phyloP scores from a whole-genome alignment of 2,113 vertebrate genomes.

The Rynchops niger region DNA sequence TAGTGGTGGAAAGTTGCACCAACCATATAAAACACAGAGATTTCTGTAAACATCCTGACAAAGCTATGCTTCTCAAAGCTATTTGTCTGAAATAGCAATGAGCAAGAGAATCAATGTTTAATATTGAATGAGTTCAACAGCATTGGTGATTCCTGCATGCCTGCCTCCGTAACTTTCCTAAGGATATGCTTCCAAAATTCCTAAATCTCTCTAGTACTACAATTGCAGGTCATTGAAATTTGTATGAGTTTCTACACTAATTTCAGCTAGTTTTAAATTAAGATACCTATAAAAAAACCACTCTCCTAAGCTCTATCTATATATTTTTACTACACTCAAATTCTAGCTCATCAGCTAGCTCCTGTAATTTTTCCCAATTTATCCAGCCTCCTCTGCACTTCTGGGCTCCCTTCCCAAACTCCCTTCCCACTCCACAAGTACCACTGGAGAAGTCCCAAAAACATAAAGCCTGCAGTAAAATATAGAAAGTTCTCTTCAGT shows the following conservation, averaged over 20 bases:
- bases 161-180: background rate
- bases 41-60: background rate
- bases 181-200: background rate
- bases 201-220: background rate
- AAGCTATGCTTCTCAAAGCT: background rate
- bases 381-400: constrained; percentile 31
- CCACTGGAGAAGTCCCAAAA: constrained; percentile 6
- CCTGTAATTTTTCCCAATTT: constrained; percentile 21
- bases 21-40: background rate
- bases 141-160: background rate
- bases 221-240: background rate
- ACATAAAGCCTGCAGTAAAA: constrained; percentile 21
- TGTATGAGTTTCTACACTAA: background rate
- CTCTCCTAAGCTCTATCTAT: background rate
- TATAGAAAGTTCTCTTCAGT: background rate
- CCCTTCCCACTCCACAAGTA: constrained; percentile 34
- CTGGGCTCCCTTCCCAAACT: constrained; percentile 31
- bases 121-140: background rate
- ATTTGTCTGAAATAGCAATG: background rate
- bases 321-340: constrained; percentile 30
- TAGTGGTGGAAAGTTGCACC: background rate
- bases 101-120: background rate
- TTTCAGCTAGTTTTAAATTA: constrained; percentile 42
- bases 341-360: constrained; percentile 6
- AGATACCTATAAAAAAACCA: background rate